Base-by-base conservation (phyloP, 2,113 vertebrate genomes). In the Machaerirhynchus nigripectus region DNA sequence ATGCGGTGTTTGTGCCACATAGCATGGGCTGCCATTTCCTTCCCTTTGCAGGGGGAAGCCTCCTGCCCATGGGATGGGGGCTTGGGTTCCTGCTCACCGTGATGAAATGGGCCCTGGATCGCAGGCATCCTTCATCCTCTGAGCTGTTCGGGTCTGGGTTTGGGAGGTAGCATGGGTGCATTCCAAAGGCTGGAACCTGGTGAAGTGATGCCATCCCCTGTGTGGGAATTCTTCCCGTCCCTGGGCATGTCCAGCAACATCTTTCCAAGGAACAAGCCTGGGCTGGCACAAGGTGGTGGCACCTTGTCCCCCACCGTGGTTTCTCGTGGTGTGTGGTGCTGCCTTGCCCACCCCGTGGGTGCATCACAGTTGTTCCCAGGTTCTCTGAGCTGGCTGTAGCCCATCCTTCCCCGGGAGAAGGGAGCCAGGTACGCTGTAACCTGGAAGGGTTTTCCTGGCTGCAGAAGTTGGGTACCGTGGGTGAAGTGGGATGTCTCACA, bases 1-100 rank as follows among this genome's bases (percentile, higher is more conserved):
- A 0, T 4, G 40, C 0, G 0, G 17, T 24, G 52, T 68, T 68
- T 64, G 75, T 65, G 33, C 30, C 68, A 8, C 14, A 5, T 56
- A 56, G 31, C 10, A 7, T 0, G 15, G 0, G 11, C 40, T 87
- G 50, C 35, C 33, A 2, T 11, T 50, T n/a, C 67, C 46, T 88
- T 37, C 31, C 27, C 6, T 1, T 5, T 15, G 24, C 8, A 22
- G 42, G 42, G 60, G 10, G 33, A 74, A 63, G 5, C 16, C 56
- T 68, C 55, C 59, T 75, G 55, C 17, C 39, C 23, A 1, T 33
- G 64, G 44, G 9, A 16, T 10, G 5, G 1, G 1, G 47, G 6
- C 30, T 68, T 33, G 57, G 22, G 15, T 5, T 50, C 44, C 30
- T 83, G 40, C 47, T 23, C 17, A 27, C 17, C 16, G 2, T 14